These are phyloP conservation scores for Synergus umbraculus DNA, from an alignment of 2,888 invertebrate species.

Conservation along the genomic window DNA sequence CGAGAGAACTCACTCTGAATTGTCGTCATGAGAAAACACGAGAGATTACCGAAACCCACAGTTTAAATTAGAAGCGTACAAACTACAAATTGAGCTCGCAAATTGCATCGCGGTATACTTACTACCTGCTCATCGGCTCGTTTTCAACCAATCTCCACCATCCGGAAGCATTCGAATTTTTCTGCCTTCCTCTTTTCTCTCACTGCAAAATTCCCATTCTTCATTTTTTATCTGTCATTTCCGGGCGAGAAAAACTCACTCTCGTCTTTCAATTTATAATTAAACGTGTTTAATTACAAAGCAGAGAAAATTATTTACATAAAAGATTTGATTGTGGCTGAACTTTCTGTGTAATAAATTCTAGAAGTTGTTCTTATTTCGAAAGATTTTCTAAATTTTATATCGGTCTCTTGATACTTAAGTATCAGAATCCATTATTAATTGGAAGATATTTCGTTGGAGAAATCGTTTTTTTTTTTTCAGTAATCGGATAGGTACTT, in stretches of 20 bases:
- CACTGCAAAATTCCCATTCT: background rate
- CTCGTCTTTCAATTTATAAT: background rate
- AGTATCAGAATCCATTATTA: slow-evolving; percentile 36
- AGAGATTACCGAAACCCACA: slow-evolving; percentile 73
- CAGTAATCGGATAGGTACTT: background rate
- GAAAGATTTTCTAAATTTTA: slow-evolving; percentile 4
- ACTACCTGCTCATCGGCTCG: slow-evolving; percentile 53
- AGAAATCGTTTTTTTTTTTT: slow-evolving; percentile 44
- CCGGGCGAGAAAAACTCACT: background rate
- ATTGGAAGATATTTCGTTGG: slow-evolving; percentile 37
- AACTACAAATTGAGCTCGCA: slow-evolving; percentile 70
- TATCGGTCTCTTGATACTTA: slow-evolving; percentile 1
- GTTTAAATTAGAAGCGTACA: slow-evolving; percentile 73
- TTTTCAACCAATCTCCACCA: slow-evolving; percentile 48
- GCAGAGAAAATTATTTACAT: background rate
- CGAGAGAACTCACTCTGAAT: slow-evolving; percentile 59
- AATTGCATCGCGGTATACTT: slow-evolving; percentile 68
- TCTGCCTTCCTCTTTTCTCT: slow-evolving; percentile 18
- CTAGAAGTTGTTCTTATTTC: background rate
- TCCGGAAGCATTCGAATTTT: slow-evolving; percentile 52
- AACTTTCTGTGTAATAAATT: background rate
- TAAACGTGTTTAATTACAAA: background rate
- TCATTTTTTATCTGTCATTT: background rate
- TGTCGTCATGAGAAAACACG: slow-evolving; percentile 71
- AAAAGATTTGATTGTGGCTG: background rate